Evolutionary conservation across 2,113 vertebrate species (phyloP), one percentile per base, ranked within the genome.

Genomic region (Corvus hawaiiensis): DNA sequence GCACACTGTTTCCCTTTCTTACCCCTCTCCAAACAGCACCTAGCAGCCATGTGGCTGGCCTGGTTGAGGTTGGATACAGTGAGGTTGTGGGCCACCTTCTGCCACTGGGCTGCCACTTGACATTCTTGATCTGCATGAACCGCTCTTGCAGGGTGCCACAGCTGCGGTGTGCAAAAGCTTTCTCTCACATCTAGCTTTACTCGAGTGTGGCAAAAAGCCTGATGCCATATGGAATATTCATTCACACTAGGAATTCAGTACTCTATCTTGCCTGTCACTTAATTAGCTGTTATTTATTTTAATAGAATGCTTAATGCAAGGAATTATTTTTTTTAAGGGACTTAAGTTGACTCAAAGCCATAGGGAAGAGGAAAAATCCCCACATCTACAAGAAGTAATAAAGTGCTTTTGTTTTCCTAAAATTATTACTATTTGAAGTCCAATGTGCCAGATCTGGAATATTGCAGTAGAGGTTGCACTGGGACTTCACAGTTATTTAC

Each of bases 401-500:
- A 90, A 91, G 87, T 91, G 37, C 28, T 89, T 94, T 95, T 76
- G 16, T 96, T 95, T 68, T 52, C 48, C 48, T 91, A 63, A 89
- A 94, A 93, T 84, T 84, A 90, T 86, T 94, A 33, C 32, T 91
- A 33, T 89, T 89, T 95, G 84, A 92, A 87, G 75, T 94, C 76
- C 3, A 10, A 35, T 79, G 54, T 94, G 87, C 71, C 83, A 92
- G 92, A 87, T 84, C 69, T 86, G 89, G 54, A 87, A 76, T 93
- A 83, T 55, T 80, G 59, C 68, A 86, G 59, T 88, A 69, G 81
- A 84, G 23, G 86, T 30, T 92, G 72, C 67, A 71, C 79, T 90
- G 85, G 79, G 90, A 92, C 46, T 80, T 95, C 64, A 85, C 84
- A 79, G 55, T 95, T 93, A 86, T 95, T 96, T 96, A 92, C 88